A percentile compares a stretch with the other conserved stretches of the same genome.
phyloP scores from a whole-genome alignment of 1,140 invertebrate species.

The Megathymus violae region DNA sequence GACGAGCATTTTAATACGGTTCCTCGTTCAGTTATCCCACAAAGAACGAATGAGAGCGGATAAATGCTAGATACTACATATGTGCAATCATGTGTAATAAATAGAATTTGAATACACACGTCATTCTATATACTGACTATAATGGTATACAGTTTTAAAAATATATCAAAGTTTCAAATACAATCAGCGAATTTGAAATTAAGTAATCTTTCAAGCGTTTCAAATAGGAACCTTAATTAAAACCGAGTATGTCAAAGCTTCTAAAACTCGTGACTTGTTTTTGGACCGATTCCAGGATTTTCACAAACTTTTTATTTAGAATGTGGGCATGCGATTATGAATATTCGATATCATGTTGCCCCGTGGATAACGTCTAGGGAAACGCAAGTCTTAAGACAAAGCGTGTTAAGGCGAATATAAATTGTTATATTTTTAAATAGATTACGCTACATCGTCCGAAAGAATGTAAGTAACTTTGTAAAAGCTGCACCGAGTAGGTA shows the following conservation, averaged over 20 bases:
- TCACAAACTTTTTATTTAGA: slow-evolving; percentile 62
- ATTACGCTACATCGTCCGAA: no score
- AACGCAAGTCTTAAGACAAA: slow-evolving; percentile 21
- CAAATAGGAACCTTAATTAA: slow-evolving; percentile 31
- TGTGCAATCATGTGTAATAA: no score
- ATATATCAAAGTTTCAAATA: slow-evolving; percentile 14
- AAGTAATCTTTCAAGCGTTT: slow-evolving; percentile 32
- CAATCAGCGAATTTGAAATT: slow-evolving; percentile 8
- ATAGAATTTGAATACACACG: no score
- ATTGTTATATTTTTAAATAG: slow-evolving; percentile 12
- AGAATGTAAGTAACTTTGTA: no score
- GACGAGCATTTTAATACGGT: no score
- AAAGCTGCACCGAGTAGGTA: no score
- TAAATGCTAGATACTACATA: no score
- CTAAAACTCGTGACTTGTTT: slow-evolving; percentile 49
- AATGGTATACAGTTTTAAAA: background rate
- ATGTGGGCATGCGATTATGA: slow-evolving; percentile 53
- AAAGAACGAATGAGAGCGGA: no score
- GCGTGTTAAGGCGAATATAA: slow-evolving; percentile 14
- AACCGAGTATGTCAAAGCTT: slow-evolving; percentile 45
- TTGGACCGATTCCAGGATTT: slow-evolving; percentile 71
- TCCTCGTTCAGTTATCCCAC: no score
- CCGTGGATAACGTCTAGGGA: slow-evolving; percentile 32
- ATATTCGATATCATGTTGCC: slow-evolving; percentile 55
- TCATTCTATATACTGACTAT: no score